Base-by-base conservation (phyloP, 1,140 invertebrate species). In the Drosophila fuyamai region DNA sequence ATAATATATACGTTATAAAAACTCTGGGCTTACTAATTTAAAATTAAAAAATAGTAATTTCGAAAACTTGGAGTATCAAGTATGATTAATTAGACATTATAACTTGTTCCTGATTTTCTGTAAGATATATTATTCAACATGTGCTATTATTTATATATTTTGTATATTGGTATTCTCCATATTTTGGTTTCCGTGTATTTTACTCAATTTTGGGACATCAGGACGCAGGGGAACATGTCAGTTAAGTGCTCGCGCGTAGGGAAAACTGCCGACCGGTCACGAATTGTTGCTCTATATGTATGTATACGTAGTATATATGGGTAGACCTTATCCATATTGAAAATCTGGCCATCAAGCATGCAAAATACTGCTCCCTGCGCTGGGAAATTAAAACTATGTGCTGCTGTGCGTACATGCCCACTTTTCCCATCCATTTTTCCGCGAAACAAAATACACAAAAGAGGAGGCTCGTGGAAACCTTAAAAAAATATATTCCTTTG, bases 351-450 rank as follows among this genome's bases (percentile, higher is more conserved):
- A 56, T 60, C 53, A 43, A 54, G 29, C 73, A 72, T 67, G 65
- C 65, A 67, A 51, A 68, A 70, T 59, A 36, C 47, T 0, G 10
- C 14, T 40, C 35, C 68, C 27, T 58, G 54, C 13, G 16, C 29
- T 32, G 72, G 38, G 61, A 89, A 86, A 83, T 86, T 89, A 79
- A 88, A 86, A 86, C 79, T 86, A 78, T 77, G 53, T 44, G 68
- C 53, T 32, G 50, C 38, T 63, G 58, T 48, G 44, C 41, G 54
- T 51, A 9, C 6, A 40, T n/a, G 5, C 53, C 16, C 38, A 27
- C 16, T 46, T 41, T 58, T 50, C 48, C 12, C 23, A 6, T 7
- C 36, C 41, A 23, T 41, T 57, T 59, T 38, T 51, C 14, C 55
- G 27, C 41, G 66, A 48, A 76, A 78, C 41, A 36, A 40, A 43